phyloP scores from a whole-genome alignment of 2,113 vertebrate genomes.

The Macroglossus sobrinus region DNA sequence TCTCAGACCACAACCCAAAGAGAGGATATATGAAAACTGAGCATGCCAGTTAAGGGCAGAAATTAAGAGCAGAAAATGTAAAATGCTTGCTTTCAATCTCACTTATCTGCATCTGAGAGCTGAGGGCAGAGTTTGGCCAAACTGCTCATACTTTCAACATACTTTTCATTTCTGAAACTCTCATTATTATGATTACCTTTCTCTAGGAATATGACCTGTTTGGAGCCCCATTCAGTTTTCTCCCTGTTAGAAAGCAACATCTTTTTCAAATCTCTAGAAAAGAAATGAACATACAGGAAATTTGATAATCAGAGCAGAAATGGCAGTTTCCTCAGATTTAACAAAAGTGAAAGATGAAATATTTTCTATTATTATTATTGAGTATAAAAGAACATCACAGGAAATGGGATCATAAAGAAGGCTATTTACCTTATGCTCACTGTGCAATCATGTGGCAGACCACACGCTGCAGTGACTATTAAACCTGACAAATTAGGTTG shows the following conservation, averaged over 20 bases:
- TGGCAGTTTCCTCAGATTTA: constrained; percentile 5
- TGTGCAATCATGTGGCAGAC: background rate
- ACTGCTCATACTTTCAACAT: background rate
- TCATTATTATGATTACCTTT: background rate
- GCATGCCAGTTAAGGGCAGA: too few species aligned
- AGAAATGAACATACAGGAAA: constrained; percentile 41
- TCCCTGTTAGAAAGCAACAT: constrained; percentile 1
- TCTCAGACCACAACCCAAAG: background rate
- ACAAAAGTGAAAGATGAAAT: constrained; percentile 55
- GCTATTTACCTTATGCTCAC: constrained; percentile 14
- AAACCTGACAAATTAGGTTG: background rate
- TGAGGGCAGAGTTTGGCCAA: background rate
- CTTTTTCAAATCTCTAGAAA: constrained; percentile 25
- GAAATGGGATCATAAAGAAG: background rate
- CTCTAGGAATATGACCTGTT: constrained; percentile 7
- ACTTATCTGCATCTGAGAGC: background rate
- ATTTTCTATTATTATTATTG: constrained; percentile 42
- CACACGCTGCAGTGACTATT: background rate
- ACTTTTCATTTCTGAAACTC: background rate
- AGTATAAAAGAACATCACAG: constrained; percentile 20
- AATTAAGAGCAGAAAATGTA: background rate
- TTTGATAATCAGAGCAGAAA: constrained; percentile 34
- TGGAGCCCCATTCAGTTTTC: background rate
- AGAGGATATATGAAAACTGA: background rate
- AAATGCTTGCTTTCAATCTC: background rate